Percentiles rank a stretch among this genome's conserved stretches.
These are phyloP conservation scores for Gambusia holbrooki DNA, from an alignment of 2,113 vertebrate species.

Conservation along the genomic window DNA sequence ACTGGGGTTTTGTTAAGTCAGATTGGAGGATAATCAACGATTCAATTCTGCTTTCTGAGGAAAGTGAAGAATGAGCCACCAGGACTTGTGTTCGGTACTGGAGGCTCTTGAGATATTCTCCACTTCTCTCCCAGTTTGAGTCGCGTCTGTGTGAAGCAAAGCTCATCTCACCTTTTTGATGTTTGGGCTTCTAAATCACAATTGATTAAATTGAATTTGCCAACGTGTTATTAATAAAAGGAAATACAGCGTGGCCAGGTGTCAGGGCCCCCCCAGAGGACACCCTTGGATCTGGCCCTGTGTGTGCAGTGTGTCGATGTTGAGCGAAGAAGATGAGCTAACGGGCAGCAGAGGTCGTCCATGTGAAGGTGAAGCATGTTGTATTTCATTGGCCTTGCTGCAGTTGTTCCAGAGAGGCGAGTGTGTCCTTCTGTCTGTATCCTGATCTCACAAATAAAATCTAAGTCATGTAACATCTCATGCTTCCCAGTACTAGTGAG, in stretches of 20 bases:
- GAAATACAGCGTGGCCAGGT: not conserved
- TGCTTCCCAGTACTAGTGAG: conserved; percentile 4
- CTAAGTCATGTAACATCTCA: conserved; percentile 36
- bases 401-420: conserved; percentile 9
- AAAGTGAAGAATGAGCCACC: too few relatives aligned
- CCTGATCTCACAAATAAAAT: conserved; percentile 27
- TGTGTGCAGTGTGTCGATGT: not conserved
- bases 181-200: too few relatives aligned
- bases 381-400: conserved; percentile 17
- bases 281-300: not conserved
- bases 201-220: too few relatives aligned
- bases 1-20: too few relatives aligned
- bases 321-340: not conserved
- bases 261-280: not conserved
- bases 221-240: too few relatives aligned
- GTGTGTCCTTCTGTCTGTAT: conserved; percentile 5
- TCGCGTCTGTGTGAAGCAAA: too few relatives aligned
- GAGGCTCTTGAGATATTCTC: too few relatives aligned
- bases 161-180: too few relatives aligned
- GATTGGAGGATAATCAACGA: too few relatives aligned
- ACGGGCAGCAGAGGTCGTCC: conserved; percentile 11
- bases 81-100: too few relatives aligned
- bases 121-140: too few relatives aligned
- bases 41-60: too few relatives aligned
- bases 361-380: conserved; percentile 43